Percentiles rank a stretch among this genome's conserved stretches.
These are phyloP conservation scores for Amblyornis subalaris DNA, from an alignment of 2,113 vertebrate species.

Conservation along the genomic window DNA sequence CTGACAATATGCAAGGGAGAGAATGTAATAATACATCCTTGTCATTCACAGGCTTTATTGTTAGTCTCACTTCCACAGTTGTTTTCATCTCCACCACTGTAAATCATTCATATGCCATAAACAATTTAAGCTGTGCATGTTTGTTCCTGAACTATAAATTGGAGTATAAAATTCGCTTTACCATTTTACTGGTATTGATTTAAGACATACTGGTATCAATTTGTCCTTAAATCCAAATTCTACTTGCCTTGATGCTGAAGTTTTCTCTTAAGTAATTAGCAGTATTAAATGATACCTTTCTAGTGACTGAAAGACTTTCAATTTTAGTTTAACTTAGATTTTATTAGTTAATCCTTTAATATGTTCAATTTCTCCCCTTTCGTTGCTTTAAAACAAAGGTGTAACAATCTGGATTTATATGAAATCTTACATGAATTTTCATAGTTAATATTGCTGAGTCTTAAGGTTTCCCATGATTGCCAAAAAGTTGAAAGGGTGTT, in stretches of 20 bases:
- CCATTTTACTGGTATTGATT: not conserved
- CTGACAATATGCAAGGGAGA: not conserved
- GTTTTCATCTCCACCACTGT: not conserved
- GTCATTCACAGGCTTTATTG: slow-evolving; percentile 14
- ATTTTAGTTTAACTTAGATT: not conserved
- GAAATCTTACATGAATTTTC: not conserved
- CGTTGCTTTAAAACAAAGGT: not conserved
- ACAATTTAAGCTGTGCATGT: not conserved
- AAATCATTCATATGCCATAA: not conserved
- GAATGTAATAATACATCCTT: not conserved
- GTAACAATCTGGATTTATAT: not conserved
- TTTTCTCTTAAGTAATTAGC: not conserved
- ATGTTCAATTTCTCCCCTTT: not conserved
- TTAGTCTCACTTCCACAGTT: not conserved
- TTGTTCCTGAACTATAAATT: not conserved
- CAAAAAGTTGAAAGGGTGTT: not conserved
- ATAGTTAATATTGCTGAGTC: not conserved
- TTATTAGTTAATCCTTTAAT: not conserved
- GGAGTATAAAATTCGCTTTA: not conserved
- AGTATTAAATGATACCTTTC: not conserved
- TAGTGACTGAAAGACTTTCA: not conserved
- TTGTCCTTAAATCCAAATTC: not conserved
- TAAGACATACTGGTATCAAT: not conserved
- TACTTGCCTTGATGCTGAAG: not conserved
- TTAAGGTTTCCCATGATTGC: not conserved